These are phyloP conservation scores for Crematogaster levior DNA, from an alignment of 2,888 invertebrate genomes.

Conservation along the genomic window DNA sequence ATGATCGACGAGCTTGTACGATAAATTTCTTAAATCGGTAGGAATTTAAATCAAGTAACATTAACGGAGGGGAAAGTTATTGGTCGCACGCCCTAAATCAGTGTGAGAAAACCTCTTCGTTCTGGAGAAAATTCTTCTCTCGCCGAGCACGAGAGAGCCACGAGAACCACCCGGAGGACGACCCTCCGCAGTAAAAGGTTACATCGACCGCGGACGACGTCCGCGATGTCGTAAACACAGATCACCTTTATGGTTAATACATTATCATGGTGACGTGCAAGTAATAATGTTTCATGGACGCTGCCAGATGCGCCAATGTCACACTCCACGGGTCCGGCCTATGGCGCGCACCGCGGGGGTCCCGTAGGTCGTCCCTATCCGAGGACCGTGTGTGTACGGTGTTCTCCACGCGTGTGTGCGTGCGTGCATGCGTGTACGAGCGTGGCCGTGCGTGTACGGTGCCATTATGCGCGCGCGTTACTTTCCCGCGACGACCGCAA, in stretches of 20 bases:
- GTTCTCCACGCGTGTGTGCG: not conserved
- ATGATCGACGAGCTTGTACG: not conserved
- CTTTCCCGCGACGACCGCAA: constrained; percentile 53
- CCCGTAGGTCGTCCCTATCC: constrained; percentile 40
- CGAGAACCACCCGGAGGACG: not conserved
- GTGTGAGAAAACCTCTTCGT: not conserved
- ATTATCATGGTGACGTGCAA: constrained; percentile 61
- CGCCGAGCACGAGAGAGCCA: not conserved
- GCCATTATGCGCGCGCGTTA: constrained; percentile 58
- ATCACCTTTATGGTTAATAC: constrained; percentile 68
- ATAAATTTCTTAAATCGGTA: not conserved
- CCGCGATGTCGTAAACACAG: constrained; percentile 62
- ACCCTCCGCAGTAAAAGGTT: constrained; percentile 18
- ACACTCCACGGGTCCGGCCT: constrained; percentile 73
- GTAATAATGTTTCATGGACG: constrained; percentile 63
- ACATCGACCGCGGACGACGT: constrained; percentile 35
- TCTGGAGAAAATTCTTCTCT: not conserved
- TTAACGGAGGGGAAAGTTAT: not conserved
- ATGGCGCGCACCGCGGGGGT: constrained; percentile 55
- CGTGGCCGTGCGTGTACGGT: constrained; percentile 30
- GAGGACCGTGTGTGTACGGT: not conserved
- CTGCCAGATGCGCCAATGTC: constrained; percentile 81
- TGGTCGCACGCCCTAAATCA: not conserved
- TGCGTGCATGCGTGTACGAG: not conserved
- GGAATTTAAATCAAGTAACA: not conserved